Base-by-base conservation (phyloP, 1,140 invertebrate genomes). In the Zaprionus lachaisei region DNA sequence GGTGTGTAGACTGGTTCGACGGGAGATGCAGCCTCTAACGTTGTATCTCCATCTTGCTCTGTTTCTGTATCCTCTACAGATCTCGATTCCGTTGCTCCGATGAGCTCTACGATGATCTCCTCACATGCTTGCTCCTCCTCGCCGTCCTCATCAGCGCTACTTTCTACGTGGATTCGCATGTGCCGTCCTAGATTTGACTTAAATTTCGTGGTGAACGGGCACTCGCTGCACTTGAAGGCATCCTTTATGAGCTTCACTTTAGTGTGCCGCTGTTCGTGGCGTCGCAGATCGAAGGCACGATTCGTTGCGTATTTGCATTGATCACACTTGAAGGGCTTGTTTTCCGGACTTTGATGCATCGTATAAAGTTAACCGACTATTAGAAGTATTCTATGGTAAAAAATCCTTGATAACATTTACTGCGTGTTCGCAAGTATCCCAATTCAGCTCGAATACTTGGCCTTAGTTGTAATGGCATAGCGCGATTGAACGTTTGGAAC, bases 141-240 rank as follows among this genome's bases (percentile, higher is more conserved):
- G 4, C 12, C 37, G 0, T 49, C 7, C 14, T 37, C 70, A 6
- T 57, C 69, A 34, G 31, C 31, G 11, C 12, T 2, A 17, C 14
- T 17, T 3, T 34, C 6, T 14, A 15, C 15, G n/a, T 58, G 2
- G 12, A 20, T 72, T 9, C 20, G 24, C 68, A 72, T 72, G 15
- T 76, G 73, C 7, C 61, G 73, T 44, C 34, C 44, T 26, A 76
- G 26, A 26, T 76, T 76, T 9, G 68, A 55, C 12, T 76, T 76
- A 56, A 56, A 76, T 7, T 76, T 76, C 0, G 73, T 72, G 1
- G 44, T 37, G 17, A 72, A 76, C 2, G 44, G 2, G n/a, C 73
- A 76, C 15, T 55, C 55, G 20, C 2, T 65, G 62, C 73, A 76
- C 20, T 41, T 60, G 22, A 28, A 64, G 11, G 22, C 37, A 7